Conservation (phyloP, 2,113 vertebrate genomes). For the Tiliqua scincoides region DNA sequence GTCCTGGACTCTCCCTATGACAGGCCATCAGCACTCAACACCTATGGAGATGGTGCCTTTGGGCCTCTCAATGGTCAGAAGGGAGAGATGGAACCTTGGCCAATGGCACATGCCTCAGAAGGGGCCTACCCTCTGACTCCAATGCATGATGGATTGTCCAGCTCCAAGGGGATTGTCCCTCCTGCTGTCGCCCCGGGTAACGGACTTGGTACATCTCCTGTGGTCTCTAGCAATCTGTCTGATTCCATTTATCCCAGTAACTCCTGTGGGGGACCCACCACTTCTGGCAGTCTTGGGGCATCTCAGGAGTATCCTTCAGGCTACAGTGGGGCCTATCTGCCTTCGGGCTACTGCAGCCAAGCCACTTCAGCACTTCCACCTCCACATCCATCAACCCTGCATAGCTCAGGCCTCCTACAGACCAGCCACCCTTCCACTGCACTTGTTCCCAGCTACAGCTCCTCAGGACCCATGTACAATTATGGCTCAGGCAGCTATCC, state of each 20-base stretch:
- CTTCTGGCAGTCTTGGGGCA: conserved; percentile 71
- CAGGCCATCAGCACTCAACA: conserved; percentile 77
- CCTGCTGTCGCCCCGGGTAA: conserved; percentile 52
- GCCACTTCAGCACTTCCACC: conserved; percentile 81
- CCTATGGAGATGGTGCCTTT: conserved; percentile 84
- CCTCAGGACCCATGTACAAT: conserved; percentile 88
- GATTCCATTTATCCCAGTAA: conserved; percentile 87
- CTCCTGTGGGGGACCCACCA: conserved; percentile 68
- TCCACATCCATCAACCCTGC: conserved; percentile 74
- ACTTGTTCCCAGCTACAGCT: conserved; percentile 85
- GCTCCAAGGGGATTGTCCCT: conserved; percentile 76
- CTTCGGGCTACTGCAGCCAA: conserved; percentile 91
- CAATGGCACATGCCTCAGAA: conserved; percentile 81
- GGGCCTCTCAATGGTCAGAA: conserved; percentile 86
- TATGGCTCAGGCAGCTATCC: conserved; percentile 81
- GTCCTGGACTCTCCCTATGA: conserved; percentile 91
- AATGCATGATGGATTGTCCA: conserved; percentile 84
- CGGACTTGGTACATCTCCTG: conserved; percentile 78
- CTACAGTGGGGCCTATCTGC: conserved; percentile 89
- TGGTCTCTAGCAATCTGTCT: conserved; percentile 81
- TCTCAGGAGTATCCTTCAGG: conserved; percentile 87
- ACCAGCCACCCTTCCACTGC: conserved; percentile 71
- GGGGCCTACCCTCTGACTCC: conserved; percentile 82
- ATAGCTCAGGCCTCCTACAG: conserved; percentile 74
- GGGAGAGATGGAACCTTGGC: conserved; percentile 90